Percentiles rank a stretch among this genome's conserved stretches.
Conservation (phyloP, 2,888 invertebrate species). For the Lasioglossum marginatum region DNA sequence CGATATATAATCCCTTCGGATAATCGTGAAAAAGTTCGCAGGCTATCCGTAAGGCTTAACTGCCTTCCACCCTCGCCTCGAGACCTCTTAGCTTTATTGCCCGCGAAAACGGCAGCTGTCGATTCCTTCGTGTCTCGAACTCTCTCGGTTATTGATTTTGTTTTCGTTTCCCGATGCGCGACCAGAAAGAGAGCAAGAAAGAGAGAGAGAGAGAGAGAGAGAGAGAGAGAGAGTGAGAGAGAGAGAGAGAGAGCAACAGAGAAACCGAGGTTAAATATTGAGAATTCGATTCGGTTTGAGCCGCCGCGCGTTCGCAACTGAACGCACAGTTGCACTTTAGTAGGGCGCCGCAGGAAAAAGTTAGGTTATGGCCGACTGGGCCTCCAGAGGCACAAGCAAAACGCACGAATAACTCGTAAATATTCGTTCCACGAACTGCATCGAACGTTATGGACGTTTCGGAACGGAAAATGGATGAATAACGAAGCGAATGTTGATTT, state of each 20-base stretch:
- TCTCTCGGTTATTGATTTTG: constrained; percentile 47
- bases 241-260: background rate
- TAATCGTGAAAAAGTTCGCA: constrained; percentile 25
- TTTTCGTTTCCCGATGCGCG: constrained; percentile 11
- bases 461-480: background rate
- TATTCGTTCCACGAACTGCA: background rate
- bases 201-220: background rate
- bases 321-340: constrained; percentile 11
- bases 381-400: background rate
- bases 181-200: background rate
- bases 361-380: background rate
- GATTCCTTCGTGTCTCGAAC: constrained; percentile 48
- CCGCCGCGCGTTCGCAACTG: background rate
- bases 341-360: background rate
- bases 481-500: background rate
- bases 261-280: background rate
- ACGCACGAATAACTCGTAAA: constrained; percentile 9
- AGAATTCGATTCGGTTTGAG: background rate
- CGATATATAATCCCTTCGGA: background rate
- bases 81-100: constrained; percentile 63
- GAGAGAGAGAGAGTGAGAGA: background rate
- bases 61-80: constrained; percentile 45
- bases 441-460: background rate
- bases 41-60: constrained; percentile 39
- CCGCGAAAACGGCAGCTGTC: constrained; percentile 58